Percentiles rank a stretch among this genome's conserved stretches.
Evolutionary conservation across 2,888 invertebrate genomes (phyloP).

Genomic region (Ceraclea dissimilis): DNA sequence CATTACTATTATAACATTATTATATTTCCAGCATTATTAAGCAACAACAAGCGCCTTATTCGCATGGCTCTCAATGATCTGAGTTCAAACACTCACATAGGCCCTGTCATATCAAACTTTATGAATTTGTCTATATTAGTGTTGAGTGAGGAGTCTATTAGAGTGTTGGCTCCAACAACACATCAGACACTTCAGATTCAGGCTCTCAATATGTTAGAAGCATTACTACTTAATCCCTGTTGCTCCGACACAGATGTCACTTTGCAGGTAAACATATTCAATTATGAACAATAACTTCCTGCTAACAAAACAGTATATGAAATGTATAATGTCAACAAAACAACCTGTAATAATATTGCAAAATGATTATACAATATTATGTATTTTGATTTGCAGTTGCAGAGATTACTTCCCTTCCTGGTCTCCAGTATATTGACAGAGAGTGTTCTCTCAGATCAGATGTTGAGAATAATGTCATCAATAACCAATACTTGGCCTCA

Average conservation of each 20-base stretch:
- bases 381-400: conserved; percentile 44
- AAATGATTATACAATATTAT: too few species aligned
- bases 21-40: conserved; percentile 41
- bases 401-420: conserved; percentile 46
- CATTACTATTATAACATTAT: neutral
- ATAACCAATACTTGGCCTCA: conserved; percentile 46
- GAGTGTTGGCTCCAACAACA: conserved; percentile 28
- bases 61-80: conserved; percentile 50
- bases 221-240: conserved; percentile 51
- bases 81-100: conserved; percentile 49
- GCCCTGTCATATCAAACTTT: conserved; percentile 53
- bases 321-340: too few species aligned
- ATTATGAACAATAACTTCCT: too few species aligned
- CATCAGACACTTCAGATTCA: conserved; percentile 34
- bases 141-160: conserved; percentile 47
- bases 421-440: conserved; percentile 47
- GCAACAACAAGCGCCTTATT: conserved; percentile 45
- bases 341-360: too few species aligned
- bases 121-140: conserved; percentile 52
- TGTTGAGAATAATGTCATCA: conserved; percentile 45
- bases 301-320: too few species aligned
- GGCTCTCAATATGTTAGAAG: conserved; percentile 50
- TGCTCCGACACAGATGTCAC: conserved; percentile 50
- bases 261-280: conserved; percentile 40
- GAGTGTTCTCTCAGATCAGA: conserved; percentile 43